Evolutionary conservation across 2,797 vertebrate genomes (phyloP), one percentile per base, ranked within the genome.

Genomic region (Spea hammondii): DNA sequence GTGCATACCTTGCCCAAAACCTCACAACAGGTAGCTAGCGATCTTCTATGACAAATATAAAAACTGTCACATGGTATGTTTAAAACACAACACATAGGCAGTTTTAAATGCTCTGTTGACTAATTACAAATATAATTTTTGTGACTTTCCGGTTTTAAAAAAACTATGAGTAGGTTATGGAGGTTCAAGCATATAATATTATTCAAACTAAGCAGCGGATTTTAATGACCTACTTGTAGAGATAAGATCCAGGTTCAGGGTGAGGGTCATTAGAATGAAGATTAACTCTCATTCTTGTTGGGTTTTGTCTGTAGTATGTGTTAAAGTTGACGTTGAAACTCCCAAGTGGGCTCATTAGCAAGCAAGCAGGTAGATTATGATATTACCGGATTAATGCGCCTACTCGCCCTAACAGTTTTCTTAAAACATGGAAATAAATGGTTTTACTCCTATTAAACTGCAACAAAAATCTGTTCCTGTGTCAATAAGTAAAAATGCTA

Each of bases 291-390:
- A 7, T 73, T 83, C 64, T 84, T 76, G 75, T 13, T 68, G 48
- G 5, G 0, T n/a, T 82, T 85, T 81, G 60, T 74, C 57, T 48
- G 65, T 13, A 45, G 75, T 71, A 76, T 79, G 73, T 83, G 83
- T 81, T 32, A 83, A 78, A 83, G 78, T 77, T 77, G 83, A 85
- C 72, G 78, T 72, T 72, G 67, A 12, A 82, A 86, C 77, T 85
- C 83, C 79, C 72, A 50, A 77, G 83, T 82, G 72, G 74, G 6
- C 84, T 84, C 84, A 86, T 85, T 87, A 86, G 78, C 78, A 73
- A 74, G 46, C 74, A 80, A 79, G 65, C 68, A 65, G 77, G 53
- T 86, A 84, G 77, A 77, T 84, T 69, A 79, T 83, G 76, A 55
- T 59, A 84, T 80, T 65, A 44, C 62, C 83, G 54, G 67, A 64